Evolutionary conservation across 2,797 vertebrate species (phyloP).

Genomic region (Neopelma chrysocephalum): DNA sequence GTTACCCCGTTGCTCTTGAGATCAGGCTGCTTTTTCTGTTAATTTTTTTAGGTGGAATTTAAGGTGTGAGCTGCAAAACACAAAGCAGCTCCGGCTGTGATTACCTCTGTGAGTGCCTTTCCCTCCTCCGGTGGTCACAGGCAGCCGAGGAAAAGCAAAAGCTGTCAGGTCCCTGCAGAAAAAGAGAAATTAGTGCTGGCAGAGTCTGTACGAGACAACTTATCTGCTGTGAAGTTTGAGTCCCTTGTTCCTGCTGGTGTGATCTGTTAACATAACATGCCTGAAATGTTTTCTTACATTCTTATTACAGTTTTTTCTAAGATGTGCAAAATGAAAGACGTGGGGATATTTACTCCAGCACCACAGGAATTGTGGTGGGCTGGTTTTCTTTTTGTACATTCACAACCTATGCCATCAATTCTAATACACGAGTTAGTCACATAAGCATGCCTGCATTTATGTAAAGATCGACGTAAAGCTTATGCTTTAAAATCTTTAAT

Average conservation of each 20-base stretch:
- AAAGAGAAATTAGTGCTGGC: slow-evolving; percentile 36
- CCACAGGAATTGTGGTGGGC: background rate
- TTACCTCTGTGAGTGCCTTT: slow-evolving; percentile 8
- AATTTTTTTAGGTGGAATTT: slow-evolving; percentile 1
- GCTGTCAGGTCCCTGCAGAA: slow-evolving; percentile 33
- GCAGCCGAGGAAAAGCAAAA: background rate
- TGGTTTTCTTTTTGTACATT: background rate
- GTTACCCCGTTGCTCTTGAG: background rate
- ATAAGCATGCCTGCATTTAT: background rate
- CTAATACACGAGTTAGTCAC: background rate
- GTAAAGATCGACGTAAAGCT: background rate
- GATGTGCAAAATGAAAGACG: background rate
- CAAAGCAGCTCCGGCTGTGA: background rate
- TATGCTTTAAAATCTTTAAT: background rate
- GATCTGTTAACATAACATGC: slow-evolving; percentile 47
- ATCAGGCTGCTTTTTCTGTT: background rate
- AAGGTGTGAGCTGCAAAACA: slow-evolving; percentile 2
- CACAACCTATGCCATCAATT: accelerated
- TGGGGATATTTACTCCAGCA: background rate
- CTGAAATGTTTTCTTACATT: slow-evolving; percentile 53
- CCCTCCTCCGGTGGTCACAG: background rate
- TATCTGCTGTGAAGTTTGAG: slow-evolving; percentile 27
- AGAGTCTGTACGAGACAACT: background rate
- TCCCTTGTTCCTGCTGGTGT: slow-evolving; percentile 39
- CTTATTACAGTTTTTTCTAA: slow-evolving; percentile 30